A percentile compares a stretch with the other conserved stretches of the same genome.
phyloP scores from a whole-genome alignment of 2,888 invertebrate genomes.

The Trissoscelio sp. region DNA sequence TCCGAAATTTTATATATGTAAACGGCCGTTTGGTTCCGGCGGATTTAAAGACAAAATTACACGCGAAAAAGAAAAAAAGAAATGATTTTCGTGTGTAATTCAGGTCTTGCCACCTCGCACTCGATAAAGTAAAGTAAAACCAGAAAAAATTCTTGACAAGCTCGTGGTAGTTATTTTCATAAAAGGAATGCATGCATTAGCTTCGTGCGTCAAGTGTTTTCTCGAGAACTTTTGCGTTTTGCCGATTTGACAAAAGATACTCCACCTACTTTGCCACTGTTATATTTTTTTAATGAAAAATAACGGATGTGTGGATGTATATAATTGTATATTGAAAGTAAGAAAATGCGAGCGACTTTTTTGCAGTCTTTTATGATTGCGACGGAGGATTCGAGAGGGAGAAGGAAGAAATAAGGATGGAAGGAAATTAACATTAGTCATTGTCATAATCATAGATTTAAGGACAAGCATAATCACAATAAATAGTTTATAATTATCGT shows the following conservation, averaged over 20 bases:
- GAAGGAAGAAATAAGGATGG: no score
- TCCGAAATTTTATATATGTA: constrained; percentile 25
- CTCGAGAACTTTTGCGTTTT: neutral
- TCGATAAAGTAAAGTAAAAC: constrained; percentile 2
- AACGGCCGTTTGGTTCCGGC: constrained; percentile 11
- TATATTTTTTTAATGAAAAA: constrained; percentile 59
- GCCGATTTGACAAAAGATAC: constrained; percentile 11
- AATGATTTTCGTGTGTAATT: neutral
- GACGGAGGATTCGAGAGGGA: neutral
- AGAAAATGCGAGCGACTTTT: constrained; percentile 7
- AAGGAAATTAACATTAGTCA: constrained; percentile 59
- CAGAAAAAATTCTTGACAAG: neutral
- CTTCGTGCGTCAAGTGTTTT: constrained; percentile 15
- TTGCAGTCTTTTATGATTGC: neutral
- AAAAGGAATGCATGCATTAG: constrained; percentile 40
- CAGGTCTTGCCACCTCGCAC: neutral
- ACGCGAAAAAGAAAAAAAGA: no score
- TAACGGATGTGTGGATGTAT: constrained; percentile 52
- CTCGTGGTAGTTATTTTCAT: constrained; percentile 41
- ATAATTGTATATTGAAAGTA: constrained; percentile 62
- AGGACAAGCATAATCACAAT: constrained; percentile 65
- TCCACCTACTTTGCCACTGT: constrained; percentile 45
- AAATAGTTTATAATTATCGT: constrained; percentile 60
- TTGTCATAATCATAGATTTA: constrained; percentile 68
- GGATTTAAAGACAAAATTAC: no score